Conservation (phyloP, 1,140 invertebrate species). For the Eufriesea mexicana region DNA sequence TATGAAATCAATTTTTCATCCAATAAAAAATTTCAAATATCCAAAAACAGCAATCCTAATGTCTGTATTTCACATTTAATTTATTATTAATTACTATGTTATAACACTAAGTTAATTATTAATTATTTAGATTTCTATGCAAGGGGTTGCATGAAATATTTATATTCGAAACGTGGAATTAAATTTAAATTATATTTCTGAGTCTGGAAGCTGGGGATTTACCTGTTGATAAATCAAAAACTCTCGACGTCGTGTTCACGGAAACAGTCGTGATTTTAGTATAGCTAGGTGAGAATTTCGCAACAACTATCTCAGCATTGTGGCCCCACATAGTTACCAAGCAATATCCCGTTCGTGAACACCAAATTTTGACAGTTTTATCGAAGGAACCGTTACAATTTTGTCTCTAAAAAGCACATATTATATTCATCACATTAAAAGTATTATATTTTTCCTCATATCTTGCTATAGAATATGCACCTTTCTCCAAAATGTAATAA, state of each 20-base stretch:
- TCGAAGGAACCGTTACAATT: constrained; percentile 92
- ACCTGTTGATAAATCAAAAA: constrained; percentile 84
- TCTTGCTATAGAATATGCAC: too few species aligned
- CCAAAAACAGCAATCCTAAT: neutral
- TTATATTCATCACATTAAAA: too few species aligned
- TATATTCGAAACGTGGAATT: too few species aligned
- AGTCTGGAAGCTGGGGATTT: neutral
- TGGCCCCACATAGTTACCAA: constrained; percentile 88
- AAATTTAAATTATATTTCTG: neutral
- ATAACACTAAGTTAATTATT: too few species aligned
- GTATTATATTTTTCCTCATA: too few species aligned
- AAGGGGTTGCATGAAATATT: too few species aligned
- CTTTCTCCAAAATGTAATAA: too few species aligned
- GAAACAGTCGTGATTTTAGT: constrained; percentile 87
- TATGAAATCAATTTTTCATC: constrained; percentile 54
- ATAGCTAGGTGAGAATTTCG: constrained; percentile 86
- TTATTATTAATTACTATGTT: neutral
- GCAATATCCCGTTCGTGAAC: constrained; percentile 86
- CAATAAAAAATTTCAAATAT: too few species aligned
- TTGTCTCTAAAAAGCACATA: too few species aligned
- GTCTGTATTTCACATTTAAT: neutral
- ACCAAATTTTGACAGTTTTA: constrained; percentile 90
- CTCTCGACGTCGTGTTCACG: constrained; percentile 88
- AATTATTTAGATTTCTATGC: too few species aligned
- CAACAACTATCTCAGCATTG: constrained; percentile 87